These are phyloP conservation scores for Molossus alvarezi DNA, from an alignment of 2,797 vertebrate species.

Conservation along the genomic window DNA sequence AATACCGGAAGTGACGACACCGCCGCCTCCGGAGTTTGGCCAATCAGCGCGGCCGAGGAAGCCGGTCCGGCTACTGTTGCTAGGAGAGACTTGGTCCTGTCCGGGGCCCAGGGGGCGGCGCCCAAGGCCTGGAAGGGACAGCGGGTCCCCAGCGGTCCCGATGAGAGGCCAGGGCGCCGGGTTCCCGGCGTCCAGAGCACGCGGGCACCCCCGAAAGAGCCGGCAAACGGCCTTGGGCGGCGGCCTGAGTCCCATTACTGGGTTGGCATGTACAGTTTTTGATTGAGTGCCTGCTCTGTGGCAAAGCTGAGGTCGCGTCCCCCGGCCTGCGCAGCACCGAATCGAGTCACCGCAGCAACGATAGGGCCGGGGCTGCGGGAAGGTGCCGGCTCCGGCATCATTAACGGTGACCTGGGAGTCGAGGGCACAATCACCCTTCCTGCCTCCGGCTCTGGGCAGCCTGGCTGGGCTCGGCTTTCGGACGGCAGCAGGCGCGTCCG, in stretches of 20 bases:
- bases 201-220: background rate
- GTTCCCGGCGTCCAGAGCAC: background rate
- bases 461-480: background rate
- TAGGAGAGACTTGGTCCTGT: conserved; percentile 78
- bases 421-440: conserved; percentile 58
- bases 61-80: conserved; percentile 85
- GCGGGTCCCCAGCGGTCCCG: rapidly evolving
- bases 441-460: background rate
- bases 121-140: rapidly evolving
- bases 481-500: background rate
- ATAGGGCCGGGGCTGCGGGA: rapidly evolving
- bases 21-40: conserved; percentile 67
- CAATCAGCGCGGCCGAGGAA: conserved; percentile 64
- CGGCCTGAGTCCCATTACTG: background rate
- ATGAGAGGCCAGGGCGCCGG: background rate
- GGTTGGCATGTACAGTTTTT: background rate
- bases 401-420: conserved; percentile 69
- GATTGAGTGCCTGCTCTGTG: background rate
- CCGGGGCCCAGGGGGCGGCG: background rate
- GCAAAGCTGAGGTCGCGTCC: background rate
- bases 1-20: conserved; percentile 90
- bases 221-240: background rate
- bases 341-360: background rate
- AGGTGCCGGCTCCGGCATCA: background rate
- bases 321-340: background rate